phyloP scores from a whole-genome alignment of 2,888 invertebrate genomes.

The Microdon myrmicae region DNA sequence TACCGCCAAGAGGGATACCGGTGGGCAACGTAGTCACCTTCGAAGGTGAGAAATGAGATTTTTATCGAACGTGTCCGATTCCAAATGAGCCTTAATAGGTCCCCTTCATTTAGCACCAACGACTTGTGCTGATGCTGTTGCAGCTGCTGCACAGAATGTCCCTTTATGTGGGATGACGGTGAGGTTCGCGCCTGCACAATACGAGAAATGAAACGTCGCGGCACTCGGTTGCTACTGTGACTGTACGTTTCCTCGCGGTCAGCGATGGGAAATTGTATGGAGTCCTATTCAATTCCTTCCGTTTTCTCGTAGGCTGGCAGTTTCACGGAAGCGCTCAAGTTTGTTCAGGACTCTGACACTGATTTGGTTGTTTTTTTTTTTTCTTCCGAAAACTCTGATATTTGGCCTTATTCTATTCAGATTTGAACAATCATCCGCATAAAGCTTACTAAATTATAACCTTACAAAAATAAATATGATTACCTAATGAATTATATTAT shows the following conservation, averaged over 20 bases:
- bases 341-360: background rate
- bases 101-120: conserved; percentile 62
- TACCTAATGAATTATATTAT: no score
- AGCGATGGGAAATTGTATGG: conserved; percentile 13
- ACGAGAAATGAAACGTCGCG: conserved; percentile 49
- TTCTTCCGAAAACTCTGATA: no score
- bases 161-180: conserved; percentile 35
- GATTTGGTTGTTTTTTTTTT: background rate
- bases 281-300: no score
- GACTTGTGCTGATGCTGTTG: conserved; percentile 16
- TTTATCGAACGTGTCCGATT: conserved; percentile 68
- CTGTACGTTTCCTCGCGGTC: conserved; percentile 30
- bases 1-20: no score
- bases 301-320: conserved; percentile 1
- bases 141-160: conserved; percentile 7
- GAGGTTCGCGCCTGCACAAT: conserved; percentile 35
- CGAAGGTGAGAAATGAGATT: conserved; percentile 67
- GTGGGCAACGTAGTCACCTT: conserved; percentile 30
- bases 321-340: conserved; percentile 7
- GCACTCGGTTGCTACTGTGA: conserved; percentile 32
- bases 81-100: conserved; percentile 68
- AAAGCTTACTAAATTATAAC: no score
- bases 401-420: no score
- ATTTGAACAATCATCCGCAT: no score
- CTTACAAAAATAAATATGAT: no score